These are phyloP conservation scores for Rhyacophila evoluta DNA, from an alignment of 2,888 invertebrate genomes.

Conservation along the genomic window DNA sequence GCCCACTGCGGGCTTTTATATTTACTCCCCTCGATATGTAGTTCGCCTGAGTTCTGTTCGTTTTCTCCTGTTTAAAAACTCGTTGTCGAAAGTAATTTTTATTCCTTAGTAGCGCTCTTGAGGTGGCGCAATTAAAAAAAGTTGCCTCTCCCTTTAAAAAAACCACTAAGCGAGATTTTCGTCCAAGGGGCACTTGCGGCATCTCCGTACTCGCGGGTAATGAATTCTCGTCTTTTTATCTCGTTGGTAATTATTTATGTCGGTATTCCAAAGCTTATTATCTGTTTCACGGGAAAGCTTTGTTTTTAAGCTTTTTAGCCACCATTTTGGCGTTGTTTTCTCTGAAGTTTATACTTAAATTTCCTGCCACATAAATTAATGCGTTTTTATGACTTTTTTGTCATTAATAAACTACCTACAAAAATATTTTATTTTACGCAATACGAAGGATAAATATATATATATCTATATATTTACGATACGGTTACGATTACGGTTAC, in stretches of 20 bases:
- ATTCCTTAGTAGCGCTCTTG: slow-evolving; percentile 9
- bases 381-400: not conserved
- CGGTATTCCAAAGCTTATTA: slow-evolving; percentile 45
- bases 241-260: slow-evolving; percentile 48
- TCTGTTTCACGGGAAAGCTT: slow-evolving; percentile 20
- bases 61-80: not conserved
- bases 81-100: slow-evolving; percentile 1
- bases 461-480: too few species aligned
- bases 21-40: not conserved
- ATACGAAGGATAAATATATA: too few species aligned
- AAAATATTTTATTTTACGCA: too few species aligned
- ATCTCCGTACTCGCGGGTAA: slow-evolving; percentile 23
- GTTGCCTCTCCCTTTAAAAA: slow-evolving; percentile 30
- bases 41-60: not conserved
- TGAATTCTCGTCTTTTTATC: slow-evolving; percentile 44
- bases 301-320: not conserved
- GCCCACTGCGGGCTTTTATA: not conserved
- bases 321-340: not conserved
- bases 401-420: not conserved
- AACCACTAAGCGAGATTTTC: slow-evolving; percentile 46
- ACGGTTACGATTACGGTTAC: too few species aligned
- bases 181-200: not conserved
- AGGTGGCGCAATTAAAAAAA: slow-evolving; percentile 44
- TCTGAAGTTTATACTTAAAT: not conserved
- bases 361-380: not conserved